Evolutionary conservation across 2,113 vertebrate species (phyloP).

Genomic region (Psammodynastes pulverulentus): DNA sequence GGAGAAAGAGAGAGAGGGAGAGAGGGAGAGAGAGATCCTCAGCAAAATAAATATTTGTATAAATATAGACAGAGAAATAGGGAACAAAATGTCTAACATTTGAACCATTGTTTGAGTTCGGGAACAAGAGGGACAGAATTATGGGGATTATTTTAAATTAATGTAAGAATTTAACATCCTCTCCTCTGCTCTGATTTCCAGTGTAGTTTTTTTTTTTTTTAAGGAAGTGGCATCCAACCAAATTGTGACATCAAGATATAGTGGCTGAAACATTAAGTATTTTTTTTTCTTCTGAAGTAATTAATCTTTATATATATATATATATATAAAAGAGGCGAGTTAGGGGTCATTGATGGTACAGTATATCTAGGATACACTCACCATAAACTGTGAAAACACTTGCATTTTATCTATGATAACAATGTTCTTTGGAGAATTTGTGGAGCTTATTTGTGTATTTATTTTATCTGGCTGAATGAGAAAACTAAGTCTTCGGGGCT

Average conservation of each 20-base stretch:
- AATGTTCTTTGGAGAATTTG: not conserved
- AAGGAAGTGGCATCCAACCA: not conserved
- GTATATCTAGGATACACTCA: not conserved
- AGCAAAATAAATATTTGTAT: not conserved
- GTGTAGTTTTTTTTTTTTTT: not conserved
- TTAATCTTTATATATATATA: too few species aligned
- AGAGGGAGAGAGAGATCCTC: not conserved
- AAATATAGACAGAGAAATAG: not conserved
- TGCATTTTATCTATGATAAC: not conserved
- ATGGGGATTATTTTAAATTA: not conserved
- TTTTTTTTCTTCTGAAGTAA: not conserved
- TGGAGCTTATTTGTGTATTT: not conserved
- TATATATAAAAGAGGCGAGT: accelerated
- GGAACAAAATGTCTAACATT: not conserved
- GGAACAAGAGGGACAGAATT: not conserved
- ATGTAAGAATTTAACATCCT: not conserved
- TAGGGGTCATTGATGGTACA: not conserved
- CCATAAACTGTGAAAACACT: not conserved
- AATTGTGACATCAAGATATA: not conserved
- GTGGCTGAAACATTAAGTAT: not conserved
- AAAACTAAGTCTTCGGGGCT: not conserved
- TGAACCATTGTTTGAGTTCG: not conserved
- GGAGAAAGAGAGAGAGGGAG: not conserved
- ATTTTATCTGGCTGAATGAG: not conserved
- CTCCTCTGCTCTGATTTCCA: not conserved